Evolutionary conservation across 2,888 invertebrate species (phyloP), one percentile per base, ranked within the genome.

Genomic region (Cenopis cana): DNA sequence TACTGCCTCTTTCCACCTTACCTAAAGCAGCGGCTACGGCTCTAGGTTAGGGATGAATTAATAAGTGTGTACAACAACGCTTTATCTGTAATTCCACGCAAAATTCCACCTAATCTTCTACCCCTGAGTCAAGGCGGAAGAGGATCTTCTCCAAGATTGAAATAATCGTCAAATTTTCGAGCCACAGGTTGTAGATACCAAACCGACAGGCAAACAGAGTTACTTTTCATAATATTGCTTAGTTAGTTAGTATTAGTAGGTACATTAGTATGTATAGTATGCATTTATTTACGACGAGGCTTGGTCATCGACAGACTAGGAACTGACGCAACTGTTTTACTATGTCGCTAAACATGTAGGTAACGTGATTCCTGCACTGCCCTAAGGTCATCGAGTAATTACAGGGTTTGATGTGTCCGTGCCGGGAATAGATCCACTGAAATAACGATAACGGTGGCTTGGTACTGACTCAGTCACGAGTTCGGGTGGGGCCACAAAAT

Each of bases 341-440:
- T 65, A 66, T 59, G 65, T 66, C 65, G 46, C 70, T 54, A 70
- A 61, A 66, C 65, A 29, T 49, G 70, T 66, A 33, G 33, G 33
- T 33, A 66, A 70, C 65, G 54, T 24, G 68, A 50, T 52, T 46
- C 54, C 65, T 62, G 20, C 38, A 38, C 70, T 70, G 59, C 65
- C 69, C 69, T 70, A 70, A 70, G 69, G 69, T 70, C 65, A 57
- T 38, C 50, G 33, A 4, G 65, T 70, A 66, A 70, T 70, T 54
- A 70, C 59, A 66, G 66, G 64, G 69, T 70, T 70, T 70, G n/a
- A 69, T 69, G 69, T 41, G 52, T 55, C 18, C 54, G 20, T 24
- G 57, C 70, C 54, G 20, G 65, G 65, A 70, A 70, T 70, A 70
- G 54, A 46, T 14, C 9, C 10, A 60, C 65, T 50, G 65, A 66